Conservation (phyloP, 2,888 invertebrate genomes). For the Agapostemon virescens region DNA sequence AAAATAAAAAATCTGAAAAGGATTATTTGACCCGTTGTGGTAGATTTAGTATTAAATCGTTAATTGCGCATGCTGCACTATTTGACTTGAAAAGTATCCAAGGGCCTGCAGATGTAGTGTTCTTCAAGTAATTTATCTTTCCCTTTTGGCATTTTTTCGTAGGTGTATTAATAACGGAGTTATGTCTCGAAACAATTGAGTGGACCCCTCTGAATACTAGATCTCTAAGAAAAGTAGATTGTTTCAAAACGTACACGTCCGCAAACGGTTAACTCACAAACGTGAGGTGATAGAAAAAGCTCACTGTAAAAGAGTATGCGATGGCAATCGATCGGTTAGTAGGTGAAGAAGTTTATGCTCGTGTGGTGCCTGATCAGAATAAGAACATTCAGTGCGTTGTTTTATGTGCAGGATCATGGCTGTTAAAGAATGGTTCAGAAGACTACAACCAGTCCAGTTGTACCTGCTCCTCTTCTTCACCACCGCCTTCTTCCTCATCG, state of each 20-base stretch:
- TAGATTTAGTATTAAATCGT: too few relatives aligned
- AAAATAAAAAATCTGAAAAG: too few relatives aligned
- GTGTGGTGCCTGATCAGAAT: conserved; percentile 3
- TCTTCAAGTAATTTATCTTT: too few relatives aligned
- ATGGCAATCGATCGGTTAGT: conserved; percentile 14
- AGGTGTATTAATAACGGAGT: too few relatives aligned
- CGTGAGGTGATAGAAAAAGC: not conserved
- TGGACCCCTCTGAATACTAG: too few relatives aligned
- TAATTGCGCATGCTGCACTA: too few relatives aligned
- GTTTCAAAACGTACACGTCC: not conserved
- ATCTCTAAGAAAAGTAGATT: not conserved
- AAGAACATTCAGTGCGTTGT: conserved; percentile 33
- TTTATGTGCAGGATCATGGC: conserved; percentile 82
- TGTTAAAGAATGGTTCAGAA: conserved; percentile 89
- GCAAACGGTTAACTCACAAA: not conserved
- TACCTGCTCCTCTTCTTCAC: conserved; percentile 88
- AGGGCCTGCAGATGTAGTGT: too few relatives aligned
- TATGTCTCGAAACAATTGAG: too few relatives aligned
- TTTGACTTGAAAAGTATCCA: too few relatives aligned
- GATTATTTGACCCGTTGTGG: too few relatives aligned
- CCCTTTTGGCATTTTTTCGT: too few relatives aligned
- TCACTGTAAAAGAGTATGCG: not conserved
- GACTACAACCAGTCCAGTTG: conserved; percentile 88
- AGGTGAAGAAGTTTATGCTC: not conserved
- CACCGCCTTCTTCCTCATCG: conserved; percentile 88